A percentile compares a stretch with the other conserved stretches of the same genome.
Conservation (phyloP, 2,797 vertebrate genomes). For the Streptopelia turtur region DNA sequence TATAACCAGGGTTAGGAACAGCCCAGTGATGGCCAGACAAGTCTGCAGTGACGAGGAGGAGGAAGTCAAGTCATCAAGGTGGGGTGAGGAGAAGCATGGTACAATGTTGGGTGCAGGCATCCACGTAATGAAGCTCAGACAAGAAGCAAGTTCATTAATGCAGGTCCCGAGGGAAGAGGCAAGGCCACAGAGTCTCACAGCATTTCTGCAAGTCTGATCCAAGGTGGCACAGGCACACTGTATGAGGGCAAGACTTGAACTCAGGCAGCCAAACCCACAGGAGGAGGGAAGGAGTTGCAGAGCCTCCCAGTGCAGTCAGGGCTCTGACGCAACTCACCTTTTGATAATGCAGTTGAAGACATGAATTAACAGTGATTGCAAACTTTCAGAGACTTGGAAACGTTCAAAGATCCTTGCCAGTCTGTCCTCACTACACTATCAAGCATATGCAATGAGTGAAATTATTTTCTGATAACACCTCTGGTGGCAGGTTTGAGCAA, state of each 20-base stretch:
- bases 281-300: background rate
- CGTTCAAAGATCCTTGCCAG: background rate
- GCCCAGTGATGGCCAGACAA: background rate
- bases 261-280: background rate
- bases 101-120: fast-evolving
- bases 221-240: background rate
- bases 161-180: background rate
- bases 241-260: background rate
- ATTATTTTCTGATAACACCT: background rate
- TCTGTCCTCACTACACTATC: background rate
- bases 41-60: background rate
- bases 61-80: background rate
- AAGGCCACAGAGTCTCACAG: background rate
- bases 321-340: background rate
- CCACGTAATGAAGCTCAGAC: fast-evolving
- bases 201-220: background rate
- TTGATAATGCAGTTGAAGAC: background rate
- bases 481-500: background rate
- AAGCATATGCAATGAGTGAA: background rate
- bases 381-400: background rate
- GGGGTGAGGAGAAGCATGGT: background rate
- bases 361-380: background rate
- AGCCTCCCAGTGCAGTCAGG: background rate
- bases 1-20: background rate
- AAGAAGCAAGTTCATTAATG: background rate